Percentiles rank a stretch among this genome's conserved stretches.
Evolutionary conservation across 2,113 vertebrate genomes (phyloP).

Genomic region (Ciconia stormi): DNA sequence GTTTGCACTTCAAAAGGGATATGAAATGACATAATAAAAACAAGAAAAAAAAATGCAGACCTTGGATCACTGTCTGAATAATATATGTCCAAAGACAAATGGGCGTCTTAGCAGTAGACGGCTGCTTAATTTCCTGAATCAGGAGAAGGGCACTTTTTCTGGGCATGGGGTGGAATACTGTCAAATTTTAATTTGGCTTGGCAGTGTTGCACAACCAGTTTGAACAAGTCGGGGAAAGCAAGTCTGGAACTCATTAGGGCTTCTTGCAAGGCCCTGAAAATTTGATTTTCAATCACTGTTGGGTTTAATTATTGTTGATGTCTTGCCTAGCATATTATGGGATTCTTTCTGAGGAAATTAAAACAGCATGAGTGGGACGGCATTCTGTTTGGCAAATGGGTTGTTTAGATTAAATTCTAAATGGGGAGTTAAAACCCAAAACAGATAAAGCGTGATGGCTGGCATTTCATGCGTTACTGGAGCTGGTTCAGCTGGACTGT

Average conservation of each 20-base stretch:
- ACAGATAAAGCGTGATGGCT: neutral
- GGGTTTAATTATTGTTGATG: constrained; percentile 64
- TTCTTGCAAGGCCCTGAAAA: constrained; percentile 7
- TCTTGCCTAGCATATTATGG: constrained; percentile 30
- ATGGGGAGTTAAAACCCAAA: neutral
- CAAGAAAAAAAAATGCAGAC: neutral
- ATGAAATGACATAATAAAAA: neutral
- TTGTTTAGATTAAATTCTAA: constrained; percentile 40
- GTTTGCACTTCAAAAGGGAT: neutral
- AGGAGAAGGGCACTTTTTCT: neutral
- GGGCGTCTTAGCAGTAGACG: neutral
- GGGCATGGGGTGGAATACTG: neutral
- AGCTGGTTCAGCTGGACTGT: neutral
- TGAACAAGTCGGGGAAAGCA: neutral
- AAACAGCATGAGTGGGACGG: constrained; percentile 20
- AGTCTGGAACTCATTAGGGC: constrained; percentile 68
- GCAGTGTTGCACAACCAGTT: neutral
- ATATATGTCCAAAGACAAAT: neutral
- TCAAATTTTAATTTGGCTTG: constrained; percentile 38
- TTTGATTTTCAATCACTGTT: constrained; percentile 46
- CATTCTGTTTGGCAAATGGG: neutral
- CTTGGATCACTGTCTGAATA: neutral
- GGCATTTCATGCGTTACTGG: neutral
- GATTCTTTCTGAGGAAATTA: constrained; percentile 58
- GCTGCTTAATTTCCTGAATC: constrained; percentile 13